phyloP scores from a whole-genome alignment of 2,888 invertebrate genomes.

The Oegoconia quadripuncta region DNA sequence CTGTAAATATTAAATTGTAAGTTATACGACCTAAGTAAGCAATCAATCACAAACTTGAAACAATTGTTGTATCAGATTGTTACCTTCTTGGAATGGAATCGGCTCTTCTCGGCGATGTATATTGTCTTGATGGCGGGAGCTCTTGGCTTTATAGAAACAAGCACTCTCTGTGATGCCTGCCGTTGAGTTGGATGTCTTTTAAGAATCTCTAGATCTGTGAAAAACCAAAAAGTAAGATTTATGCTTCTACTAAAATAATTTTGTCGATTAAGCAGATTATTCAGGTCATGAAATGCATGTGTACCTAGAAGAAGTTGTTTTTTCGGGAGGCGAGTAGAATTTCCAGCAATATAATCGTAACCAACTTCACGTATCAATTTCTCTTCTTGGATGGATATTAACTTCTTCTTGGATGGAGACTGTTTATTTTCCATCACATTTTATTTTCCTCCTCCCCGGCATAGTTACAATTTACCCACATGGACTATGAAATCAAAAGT shows the following conservation, averaged over 20 bases:
- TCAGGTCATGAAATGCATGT: background rate
- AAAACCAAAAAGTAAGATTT: no score
- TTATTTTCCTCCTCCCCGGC: conserved; percentile 63
- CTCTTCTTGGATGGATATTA: conserved; percentile 60
- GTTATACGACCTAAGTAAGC: no score
- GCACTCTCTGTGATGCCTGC: conserved; percentile 48
- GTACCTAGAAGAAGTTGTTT: conserved; percentile 50
- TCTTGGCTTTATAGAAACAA: conserved; percentile 58
- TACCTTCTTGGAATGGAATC: conserved; percentile 52
- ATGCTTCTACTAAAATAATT: background rate
- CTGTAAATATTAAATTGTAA: no score
- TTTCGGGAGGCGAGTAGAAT: conserved; percentile 34
- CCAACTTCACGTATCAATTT: conserved; percentile 55
- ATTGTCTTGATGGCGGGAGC: conserved; percentile 56
- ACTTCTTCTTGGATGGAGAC: conserved; percentile 60
- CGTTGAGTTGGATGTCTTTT: conserved; percentile 37
- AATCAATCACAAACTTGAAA: no score
- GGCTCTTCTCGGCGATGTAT: conserved; percentile 56
- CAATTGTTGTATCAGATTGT: background rate
- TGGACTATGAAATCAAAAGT: conserved; percentile 29
- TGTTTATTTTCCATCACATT: conserved; percentile 75
- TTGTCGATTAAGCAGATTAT: background rate
- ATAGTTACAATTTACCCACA: conserved; percentile 50
- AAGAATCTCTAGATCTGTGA: conserved; percentile 52
- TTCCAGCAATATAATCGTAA: conserved; percentile 43